These are phyloP conservation scores for Griposia aprilina DNA, from an alignment of 2,888 invertebrate species.

Conservation along the genomic window DNA sequence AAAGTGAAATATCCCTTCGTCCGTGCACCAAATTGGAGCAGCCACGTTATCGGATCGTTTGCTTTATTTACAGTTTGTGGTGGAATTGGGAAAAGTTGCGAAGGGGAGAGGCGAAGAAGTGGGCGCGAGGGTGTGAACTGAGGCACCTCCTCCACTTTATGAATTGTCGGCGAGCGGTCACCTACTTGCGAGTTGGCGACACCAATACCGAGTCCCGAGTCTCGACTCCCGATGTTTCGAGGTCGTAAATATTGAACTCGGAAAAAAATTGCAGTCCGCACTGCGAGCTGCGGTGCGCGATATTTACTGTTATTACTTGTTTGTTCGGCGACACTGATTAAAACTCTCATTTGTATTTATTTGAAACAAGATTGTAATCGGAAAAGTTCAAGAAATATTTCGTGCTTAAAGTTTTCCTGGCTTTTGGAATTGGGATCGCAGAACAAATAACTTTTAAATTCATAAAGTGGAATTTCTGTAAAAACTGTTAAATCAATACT, in stretches of 20 bases:
- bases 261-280: conserved; percentile 69
- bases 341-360: conserved; percentile 57
- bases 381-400: conserved; percentile 53
- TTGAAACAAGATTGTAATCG: conserved; percentile 52
- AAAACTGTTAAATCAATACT: conserved; percentile 3
- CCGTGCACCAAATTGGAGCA: conserved; percentile 69
- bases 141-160: conserved; percentile 69
- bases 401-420: conserved; percentile 26
- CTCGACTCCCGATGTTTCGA: conserved; percentile 71
- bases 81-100: conserved; percentile 65
- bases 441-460: conserved; percentile 21
- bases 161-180: conserved; percentile 76
- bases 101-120: conserved; percentile 40
- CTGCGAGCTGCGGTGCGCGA: conserved; percentile 66
- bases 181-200: conserved; percentile 68
- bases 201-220: conserved; percentile 75
- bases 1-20: conserved; percentile 76
- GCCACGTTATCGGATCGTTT: conserved; percentile 74
- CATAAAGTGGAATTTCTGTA: conserved; percentile 10
- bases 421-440: conserved; percentile 20
- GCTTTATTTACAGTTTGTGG: conserved; percentile 75
- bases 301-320: conserved; percentile 73
- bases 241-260: conserved; percentile 76
- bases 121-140: conserved; percentile 54
- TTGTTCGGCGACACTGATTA: conserved; percentile 67